Evolutionary conservation across 2,113 vertebrate genomes (phyloP).

Genomic region (Gulo gulo): DNA sequence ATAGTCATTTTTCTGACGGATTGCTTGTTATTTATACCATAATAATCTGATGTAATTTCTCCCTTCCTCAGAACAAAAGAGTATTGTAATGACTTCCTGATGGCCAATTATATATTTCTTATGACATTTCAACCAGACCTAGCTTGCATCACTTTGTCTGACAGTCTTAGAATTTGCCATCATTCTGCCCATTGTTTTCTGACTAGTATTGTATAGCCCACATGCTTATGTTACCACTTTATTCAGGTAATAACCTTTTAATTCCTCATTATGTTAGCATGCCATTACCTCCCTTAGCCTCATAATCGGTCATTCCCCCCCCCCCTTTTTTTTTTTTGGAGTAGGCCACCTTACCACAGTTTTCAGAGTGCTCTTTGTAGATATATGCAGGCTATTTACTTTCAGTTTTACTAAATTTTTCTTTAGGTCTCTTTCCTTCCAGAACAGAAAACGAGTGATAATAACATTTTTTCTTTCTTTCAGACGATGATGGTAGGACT

Average conservation of each 20-base stretch:
- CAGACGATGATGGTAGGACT: constrained; percentile 73
- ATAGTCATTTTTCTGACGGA: background rate
- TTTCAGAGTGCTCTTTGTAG: background rate
- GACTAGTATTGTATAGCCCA: background rate
- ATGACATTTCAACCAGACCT: background rate
- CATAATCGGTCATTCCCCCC: background rate
- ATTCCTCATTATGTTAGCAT: background rate
- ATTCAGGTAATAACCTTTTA: background rate
- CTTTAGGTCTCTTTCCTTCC: background rate
- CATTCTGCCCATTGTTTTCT: background rate
- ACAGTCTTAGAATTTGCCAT: background rate
- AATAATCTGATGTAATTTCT: constrained; percentile 4
- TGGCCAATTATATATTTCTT: background rate
- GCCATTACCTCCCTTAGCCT: background rate
- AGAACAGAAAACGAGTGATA: constrained; percentile 21
- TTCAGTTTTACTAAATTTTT: background rate
- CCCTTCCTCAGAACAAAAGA: background rate
- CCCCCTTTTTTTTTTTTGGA: background rate
- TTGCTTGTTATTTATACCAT: background rate
- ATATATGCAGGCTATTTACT: background rate
- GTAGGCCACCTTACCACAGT: background rate
- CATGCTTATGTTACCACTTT: background rate
- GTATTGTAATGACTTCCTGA: background rate
- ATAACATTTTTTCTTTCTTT: constrained; percentile 67
- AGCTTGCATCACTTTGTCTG: background rate